A percentile compares a stretch with the other conserved stretches of the same genome.
phyloP scores from a whole-genome alignment of 2,113 vertebrate species.

The Bagarius yarrelli region DNA sequence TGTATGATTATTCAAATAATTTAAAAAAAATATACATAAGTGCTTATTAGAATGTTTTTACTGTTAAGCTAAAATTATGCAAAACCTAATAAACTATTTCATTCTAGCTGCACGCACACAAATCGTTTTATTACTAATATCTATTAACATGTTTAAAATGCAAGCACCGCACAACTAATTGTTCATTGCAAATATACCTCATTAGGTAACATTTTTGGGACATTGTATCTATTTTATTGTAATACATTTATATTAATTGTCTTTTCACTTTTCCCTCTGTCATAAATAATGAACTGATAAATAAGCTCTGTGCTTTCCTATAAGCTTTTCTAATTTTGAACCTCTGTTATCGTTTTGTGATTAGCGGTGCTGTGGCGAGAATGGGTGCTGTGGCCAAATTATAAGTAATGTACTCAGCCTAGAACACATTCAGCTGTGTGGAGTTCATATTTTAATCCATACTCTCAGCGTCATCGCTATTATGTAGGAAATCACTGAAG shows the following conservation, averaged over 20 bases:
- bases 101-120: neutral
- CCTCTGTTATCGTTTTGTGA: constrained; percentile 42
- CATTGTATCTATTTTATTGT: constrained; percentile 14
- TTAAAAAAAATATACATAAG: neutral
- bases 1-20: neutral
- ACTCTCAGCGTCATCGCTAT: constrained; percentile 27
- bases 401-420: constrained; percentile 23
- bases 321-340: constrained; percentile 17
- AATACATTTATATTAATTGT: neutral
- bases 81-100: neutral
- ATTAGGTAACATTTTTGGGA: neutral
- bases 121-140: neutral
- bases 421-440: constrained; percentile 2
- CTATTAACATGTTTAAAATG: neutral
- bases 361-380: constrained; percentile 10
- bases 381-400: constrained; percentile 14
- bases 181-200: neutral
- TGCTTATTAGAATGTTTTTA: neutral
- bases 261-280: constrained; percentile 10
- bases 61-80: too few relatives aligned
- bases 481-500: constrained; percentile 31
- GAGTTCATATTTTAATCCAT: constrained; percentile 25
- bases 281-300: constrained; percentile 36
- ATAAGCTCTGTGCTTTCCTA: constrained; percentile 33
- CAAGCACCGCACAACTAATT: neutral